Evolutionary conservation across 2,888 invertebrate genomes (phyloP), one percentile per base, ranked within the genome.

Genomic region (Congeria kusceri): DNA sequence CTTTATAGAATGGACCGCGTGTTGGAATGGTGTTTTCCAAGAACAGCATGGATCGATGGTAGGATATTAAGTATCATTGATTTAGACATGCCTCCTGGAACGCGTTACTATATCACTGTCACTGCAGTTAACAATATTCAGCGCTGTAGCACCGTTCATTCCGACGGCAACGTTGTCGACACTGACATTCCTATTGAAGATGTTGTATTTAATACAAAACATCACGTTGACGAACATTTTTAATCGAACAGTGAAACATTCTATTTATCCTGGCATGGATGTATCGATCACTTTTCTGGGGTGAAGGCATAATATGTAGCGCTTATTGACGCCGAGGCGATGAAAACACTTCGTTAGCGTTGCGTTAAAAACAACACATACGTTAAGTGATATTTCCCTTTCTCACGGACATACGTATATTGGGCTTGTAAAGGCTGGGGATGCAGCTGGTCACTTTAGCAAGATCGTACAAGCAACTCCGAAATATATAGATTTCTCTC

Each of bases 21-120:
- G 87, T 47, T 88, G 88, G 88, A 25, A 44, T 1, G 65, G 63
- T 20, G 86, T 88, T 23, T 80, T 80, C 53, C n/a, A n/a, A 0
- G 72, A 72, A 23, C 39, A 49, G n/a, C 73, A 77, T 58, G 59
- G 77, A 5, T 39, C 2, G 3, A 73, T 80, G 18, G 56, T 53
- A 23, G 32, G 77, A 46, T 80, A 63, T 53, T 73, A 64, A 11
- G 66, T 80, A 47, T 44, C 62, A 4, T 44, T 80, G 58, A 75
- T 18, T 0, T 75, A 3, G 56, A 15, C 0, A 68, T 86, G 15
- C 25, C 57, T 57, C 78, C 75, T 56, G 84, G 84, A 39, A 77
- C 75, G 2, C 68, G 39, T 28, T 84, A 84, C 58, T 86, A 64
- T 62, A 59, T 77, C 15, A 80, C 78, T 4, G 70, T 86, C 3